Evolutionary conservation across 2,888 invertebrate genomes (phyloP), one percentile per base, ranked within the genome.

Genomic region (Escarpia spicata): DNA sequence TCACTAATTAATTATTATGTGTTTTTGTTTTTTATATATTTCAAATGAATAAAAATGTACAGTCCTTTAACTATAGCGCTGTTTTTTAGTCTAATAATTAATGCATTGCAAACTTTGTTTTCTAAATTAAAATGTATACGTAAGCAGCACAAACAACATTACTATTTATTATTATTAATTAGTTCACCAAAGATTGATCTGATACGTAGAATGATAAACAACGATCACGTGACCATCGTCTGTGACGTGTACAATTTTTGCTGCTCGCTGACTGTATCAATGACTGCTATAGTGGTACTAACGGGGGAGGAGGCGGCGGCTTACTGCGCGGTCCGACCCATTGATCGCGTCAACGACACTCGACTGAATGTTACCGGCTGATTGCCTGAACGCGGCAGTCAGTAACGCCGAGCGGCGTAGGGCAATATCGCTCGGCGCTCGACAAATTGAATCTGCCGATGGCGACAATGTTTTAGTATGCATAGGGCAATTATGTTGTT

Each of bases 381-480:
- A 75, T 75, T 75, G 75, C 26, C 75, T n/a, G 19, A 6, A 26
- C 26, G 26, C 75, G 6, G 75, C 75, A 15, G 75, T 26, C 26
- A 26, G 19, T 26, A 52, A 92, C 90, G 90, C 45, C 44, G 90
- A 12, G 44, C 90, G 90, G 90, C 90, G 45, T 90, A 75, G 26
- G 75, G 8, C 37, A 45, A 90, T 90, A 43, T 44, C n/a, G 92
- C n/a, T 44, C 45, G 75, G 90, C 75, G 44, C 19, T 10, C 60
- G 43, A 44, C 91, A 92, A 92, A 91, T 92, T 75, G 91, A 92
- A 91, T 91, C 75, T 60, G 31, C 52, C n/a, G 89, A 26, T 58
- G 26, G 75, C 91, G 60, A 91, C 91, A 92, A 92, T 91, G 92
- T 92, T 92, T 92, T 92, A 91, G 91, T 92, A 92, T 92, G 92